These are phyloP conservation scores for Drosophila bifasciata DNA, from an alignment of 1,140 invertebrate species.

Conservation along the genomic window DNA sequence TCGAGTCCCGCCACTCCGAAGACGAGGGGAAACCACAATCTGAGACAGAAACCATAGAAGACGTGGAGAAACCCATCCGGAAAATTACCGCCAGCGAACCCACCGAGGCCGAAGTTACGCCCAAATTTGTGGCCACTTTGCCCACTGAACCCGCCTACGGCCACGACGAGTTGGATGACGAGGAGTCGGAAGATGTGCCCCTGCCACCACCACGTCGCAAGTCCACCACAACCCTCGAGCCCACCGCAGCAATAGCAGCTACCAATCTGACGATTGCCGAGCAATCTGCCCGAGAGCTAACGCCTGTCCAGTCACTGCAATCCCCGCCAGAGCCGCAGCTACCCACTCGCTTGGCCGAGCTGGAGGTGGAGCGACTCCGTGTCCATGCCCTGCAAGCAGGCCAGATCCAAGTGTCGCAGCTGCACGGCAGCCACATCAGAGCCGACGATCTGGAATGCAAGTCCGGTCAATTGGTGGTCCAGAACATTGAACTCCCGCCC, in stretches of 20 bases:
- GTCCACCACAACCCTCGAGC: slow-evolving; percentile 66
- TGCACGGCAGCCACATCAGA: slow-evolving; percentile 88
- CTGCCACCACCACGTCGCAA: slow-evolving; percentile 74
- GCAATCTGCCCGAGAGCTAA: slow-evolving; percentile 53
- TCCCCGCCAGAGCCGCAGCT: slow-evolving; percentile 40
- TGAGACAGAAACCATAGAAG: slow-evolving; percentile 2
- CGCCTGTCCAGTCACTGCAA: slow-evolving; percentile 56
- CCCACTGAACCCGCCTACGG: slow-evolving; percentile 55
- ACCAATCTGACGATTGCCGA: slow-evolving; percentile 45
- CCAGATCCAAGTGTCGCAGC: slow-evolving; percentile 91
- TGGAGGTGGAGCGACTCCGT: slow-evolving; percentile 90
- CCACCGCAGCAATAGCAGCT: slow-evolving; percentile 15
- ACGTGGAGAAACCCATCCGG: slow-evolving; percentile 21
- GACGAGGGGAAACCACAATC: slow-evolving; percentile 16
- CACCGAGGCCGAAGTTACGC: slow-evolving; percentile 56
- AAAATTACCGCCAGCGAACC: slow-evolving; percentile 51
- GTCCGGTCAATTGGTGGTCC: slow-evolving; percentile 87
- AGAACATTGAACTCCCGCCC: slow-evolving; percentile 88
- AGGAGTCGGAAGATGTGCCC: slow-evolving; percentile 38
- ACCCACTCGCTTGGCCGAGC: slow-evolving; percentile 86
- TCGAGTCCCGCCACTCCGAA: neutral
- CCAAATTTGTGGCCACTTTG: slow-evolving; percentile 60
- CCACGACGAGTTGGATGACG: slow-evolving; percentile 21
- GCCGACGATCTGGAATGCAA: slow-evolving; percentile 86
- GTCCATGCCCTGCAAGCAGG: slow-evolving; percentile 91